Conservation (phyloP, 2,888 invertebrate genomes). For the Oscheius sp. region DNA sequence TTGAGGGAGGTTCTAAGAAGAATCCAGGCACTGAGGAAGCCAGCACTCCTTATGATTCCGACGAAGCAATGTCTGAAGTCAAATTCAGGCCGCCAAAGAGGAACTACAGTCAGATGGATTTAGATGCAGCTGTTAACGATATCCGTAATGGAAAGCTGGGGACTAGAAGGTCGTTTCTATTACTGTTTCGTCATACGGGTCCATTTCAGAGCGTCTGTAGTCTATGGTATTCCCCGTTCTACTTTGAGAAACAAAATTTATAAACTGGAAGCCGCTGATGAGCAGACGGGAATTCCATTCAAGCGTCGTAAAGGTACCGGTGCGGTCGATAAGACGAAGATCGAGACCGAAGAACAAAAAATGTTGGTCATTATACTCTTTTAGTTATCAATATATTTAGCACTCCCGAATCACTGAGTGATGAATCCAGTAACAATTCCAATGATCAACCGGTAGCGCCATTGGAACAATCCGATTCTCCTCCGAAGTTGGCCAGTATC, state of each 20-base stretch:
- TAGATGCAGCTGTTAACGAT: slow-evolving; percentile 87
- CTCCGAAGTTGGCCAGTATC: slow-evolving; percentile 15
- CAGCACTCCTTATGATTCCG: slow-evolving; percentile 2
- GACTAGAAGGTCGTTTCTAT: neutral
- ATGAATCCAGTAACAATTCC: slow-evolving; percentile 9
- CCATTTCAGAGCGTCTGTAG: slow-evolving; percentile 84
- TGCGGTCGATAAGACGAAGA: slow-evolving; percentile 5
- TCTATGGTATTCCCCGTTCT: slow-evolving; percentile 94
- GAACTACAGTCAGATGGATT: slow-evolving; percentile 93
- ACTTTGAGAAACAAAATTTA: slow-evolving; percentile 90
- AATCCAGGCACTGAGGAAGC: neutral
- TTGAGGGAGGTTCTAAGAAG: slow-evolving; percentile 4
- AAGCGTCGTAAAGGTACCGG: slow-evolving; percentile 30
- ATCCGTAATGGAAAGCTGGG: slow-evolving; percentile 47
- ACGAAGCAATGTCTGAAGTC: neutral
- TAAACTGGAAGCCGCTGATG: slow-evolving; percentile 71
- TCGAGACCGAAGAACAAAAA: neutral
- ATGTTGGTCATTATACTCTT: neutral
- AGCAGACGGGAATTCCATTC: slow-evolving; percentile 17
- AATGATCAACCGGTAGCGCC: neutral
- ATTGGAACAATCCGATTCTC: neutral
- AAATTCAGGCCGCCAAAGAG: slow-evolving; percentile 74
- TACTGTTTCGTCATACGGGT: neutral
- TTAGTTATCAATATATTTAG: neutral
- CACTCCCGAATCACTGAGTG: slow-evolving; percentile 7